Percentiles rank a stretch among this genome's conserved stretches.
These are phyloP conservation scores for Pandemis corylana DNA, from an alignment of 2,888 invertebrate genomes.

Conservation along the genomic window DNA sequence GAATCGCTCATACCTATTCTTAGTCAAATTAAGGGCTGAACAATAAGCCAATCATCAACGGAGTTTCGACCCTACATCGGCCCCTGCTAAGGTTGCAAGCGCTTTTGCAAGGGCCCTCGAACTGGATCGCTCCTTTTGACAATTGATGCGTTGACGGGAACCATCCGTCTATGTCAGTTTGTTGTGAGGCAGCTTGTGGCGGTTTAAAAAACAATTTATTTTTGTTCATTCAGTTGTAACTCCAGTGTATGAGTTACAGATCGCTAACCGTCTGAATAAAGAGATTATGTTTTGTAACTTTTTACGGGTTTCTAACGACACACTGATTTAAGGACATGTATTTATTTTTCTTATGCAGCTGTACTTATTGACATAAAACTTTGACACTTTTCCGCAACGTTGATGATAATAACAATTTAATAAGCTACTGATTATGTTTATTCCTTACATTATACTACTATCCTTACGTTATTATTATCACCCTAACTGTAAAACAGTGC, in stretches of 20 bases:
- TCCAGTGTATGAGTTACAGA: conserved; percentile 32
- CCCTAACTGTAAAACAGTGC: no score
- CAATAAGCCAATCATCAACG: conserved; percentile 42
- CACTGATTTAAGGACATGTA: not conserved
- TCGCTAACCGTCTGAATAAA: conserved; percentile 18
- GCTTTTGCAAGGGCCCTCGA: conserved; percentile 36
- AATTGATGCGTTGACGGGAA: conserved; percentile 64
- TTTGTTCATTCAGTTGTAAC: conserved; percentile 43
- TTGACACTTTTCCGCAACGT: not conserved
- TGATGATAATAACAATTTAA: no score
- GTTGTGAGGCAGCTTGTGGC: conserved; percentile 40
- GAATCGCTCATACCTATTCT: conserved; percentile 53
- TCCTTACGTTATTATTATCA: no score
- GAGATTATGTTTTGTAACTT: not conserved
- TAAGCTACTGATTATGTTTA: no score
- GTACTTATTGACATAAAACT: not conserved
- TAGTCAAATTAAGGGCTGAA: conserved; percentile 60
- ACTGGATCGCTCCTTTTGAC: conserved; percentile 68
- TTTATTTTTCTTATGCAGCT: not conserved
- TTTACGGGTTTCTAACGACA: not conserved
- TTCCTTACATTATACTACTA: no score
- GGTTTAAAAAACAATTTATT: conserved; percentile 29
- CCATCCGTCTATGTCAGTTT: conserved; percentile 64
- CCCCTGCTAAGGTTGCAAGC: conserved; percentile 42
- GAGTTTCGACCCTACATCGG: conserved; percentile 43